Conservation (phyloP, 2,888 invertebrate genomes). For the Ephialtes manifestator region DNA sequence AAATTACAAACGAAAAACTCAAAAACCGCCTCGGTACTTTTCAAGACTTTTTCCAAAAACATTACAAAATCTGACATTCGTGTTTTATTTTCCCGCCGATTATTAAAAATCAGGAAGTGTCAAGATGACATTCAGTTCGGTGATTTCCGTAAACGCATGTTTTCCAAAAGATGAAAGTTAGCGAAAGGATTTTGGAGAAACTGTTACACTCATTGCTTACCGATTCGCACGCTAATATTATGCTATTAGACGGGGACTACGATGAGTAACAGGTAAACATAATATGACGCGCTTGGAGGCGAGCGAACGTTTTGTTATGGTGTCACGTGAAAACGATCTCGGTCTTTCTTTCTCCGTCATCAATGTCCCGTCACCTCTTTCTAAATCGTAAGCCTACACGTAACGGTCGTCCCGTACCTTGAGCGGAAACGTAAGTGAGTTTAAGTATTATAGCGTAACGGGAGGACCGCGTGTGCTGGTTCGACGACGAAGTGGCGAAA, state of each 20-base stretch:
- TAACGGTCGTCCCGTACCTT: slow-evolving; percentile 64
- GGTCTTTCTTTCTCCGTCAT: background rate
- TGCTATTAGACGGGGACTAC: background rate
- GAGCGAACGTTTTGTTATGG: slow-evolving; percentile 18
- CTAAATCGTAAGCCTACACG: slow-evolving; percentile 58
- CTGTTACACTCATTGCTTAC: slow-evolving; percentile 39
- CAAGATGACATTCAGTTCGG: background rate
- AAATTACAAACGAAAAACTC: no score
- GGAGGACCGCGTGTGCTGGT: slow-evolving; percentile 38
- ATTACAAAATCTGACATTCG: no score
- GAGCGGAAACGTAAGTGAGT: slow-evolving; percentile 76
- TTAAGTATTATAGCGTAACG: slow-evolving; percentile 76
- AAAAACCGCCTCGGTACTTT: no score
- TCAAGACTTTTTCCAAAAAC: no score
- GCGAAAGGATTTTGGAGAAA: slow-evolving; percentile 19
- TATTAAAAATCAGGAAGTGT: background rate
- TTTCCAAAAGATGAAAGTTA: slow-evolving; percentile 20
- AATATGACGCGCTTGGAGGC: slow-evolving; percentile 36
- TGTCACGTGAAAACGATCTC: slow-evolving; percentile 63
- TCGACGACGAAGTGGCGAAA: slow-evolving; percentile 36
- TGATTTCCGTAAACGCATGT: background rate
- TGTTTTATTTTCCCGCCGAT: no score
- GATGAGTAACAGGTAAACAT: slow-evolving; percentile 55
- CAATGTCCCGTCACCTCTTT: background rate
- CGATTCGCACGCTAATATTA: slow-evolving; percentile 13